Conservation (phyloP, 2,888 invertebrate genomes). For the Drosophila maculinotata region DNA sequence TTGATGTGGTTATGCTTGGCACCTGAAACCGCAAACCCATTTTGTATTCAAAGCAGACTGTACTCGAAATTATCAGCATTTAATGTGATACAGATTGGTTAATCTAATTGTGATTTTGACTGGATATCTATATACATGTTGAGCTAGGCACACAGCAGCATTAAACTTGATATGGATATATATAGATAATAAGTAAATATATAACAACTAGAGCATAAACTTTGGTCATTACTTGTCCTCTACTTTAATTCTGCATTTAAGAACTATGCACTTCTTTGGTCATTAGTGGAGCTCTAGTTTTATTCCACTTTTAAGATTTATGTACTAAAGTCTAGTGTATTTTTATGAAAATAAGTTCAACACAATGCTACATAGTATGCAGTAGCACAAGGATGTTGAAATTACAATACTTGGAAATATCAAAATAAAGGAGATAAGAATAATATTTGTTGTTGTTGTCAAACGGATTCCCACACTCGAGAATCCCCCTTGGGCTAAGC, state of each 20-base stretch:
- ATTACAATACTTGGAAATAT: background rate
- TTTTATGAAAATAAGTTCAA: no score
- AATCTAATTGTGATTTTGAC: slow-evolving; percentile 34
- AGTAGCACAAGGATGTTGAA: no score
- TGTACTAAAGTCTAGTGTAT: no score
- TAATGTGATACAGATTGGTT: slow-evolving; percentile 11
- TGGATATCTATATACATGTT: slow-evolving; percentile 11
- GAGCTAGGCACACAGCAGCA: no score
- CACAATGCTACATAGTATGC: no score
- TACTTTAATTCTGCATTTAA: no score
- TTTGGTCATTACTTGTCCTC: no score
- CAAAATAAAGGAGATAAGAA: slow-evolving; percentile 6
- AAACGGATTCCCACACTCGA: slow-evolving; percentile 33
- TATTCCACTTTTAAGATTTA: no score
- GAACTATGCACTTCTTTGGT: no score
- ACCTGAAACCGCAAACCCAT: slow-evolving; percentile 13
- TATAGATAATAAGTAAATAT: background rate
- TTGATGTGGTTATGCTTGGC: slow-evolving; percentile 38
- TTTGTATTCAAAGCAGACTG: background rate
- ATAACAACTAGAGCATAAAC: no score
- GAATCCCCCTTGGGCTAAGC: slow-evolving; percentile 2
- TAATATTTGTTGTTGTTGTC: background rate
- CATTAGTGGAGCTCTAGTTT: no score
- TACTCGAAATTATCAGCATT: background rate
- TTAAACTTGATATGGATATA: no score